These are phyloP conservation scores for Gastrophysa polygoni DNA, from an alignment of 2,888 invertebrate genomes.

Conservation along the genomic window DNA sequence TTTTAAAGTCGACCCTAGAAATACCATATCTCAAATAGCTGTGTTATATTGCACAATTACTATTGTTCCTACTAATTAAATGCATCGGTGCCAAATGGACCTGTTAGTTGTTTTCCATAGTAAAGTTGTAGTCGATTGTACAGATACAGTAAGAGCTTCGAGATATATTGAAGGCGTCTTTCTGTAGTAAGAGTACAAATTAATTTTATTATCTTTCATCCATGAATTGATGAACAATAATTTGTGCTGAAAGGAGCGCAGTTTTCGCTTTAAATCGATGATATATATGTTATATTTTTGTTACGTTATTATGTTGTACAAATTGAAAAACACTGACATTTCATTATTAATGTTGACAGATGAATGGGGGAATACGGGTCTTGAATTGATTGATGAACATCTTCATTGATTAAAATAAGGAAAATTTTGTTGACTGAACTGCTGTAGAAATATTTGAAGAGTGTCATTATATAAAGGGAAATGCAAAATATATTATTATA, in stretches of 20 bases:
- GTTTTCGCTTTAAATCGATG: conserved; percentile 25
- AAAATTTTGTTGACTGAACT: too few relatives aligned
- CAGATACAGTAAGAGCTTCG: conserved; percentile 11
- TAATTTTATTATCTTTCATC: conserved; percentile 27
- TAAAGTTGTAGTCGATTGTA: conserved; percentile 2
- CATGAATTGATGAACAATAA: conserved; percentile 24
- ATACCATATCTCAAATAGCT: conserved; percentile 49
- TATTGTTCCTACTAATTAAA: conserved; percentile 40
- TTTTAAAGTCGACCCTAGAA: conserved; percentile 25
- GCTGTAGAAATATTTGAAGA: too few relatives aligned
- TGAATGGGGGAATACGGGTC: too few relatives aligned
- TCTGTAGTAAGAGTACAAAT: conserved; percentile 41
- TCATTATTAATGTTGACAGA: not conserved
- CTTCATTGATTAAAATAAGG: too few relatives aligned
- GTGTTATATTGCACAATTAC: conserved; percentile 49
- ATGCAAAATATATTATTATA: too few relatives aligned
- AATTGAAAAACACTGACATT: conserved; percentile 26
- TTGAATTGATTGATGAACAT: too few relatives aligned
- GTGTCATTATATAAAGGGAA: too few relatives aligned
- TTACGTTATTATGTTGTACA: conserved; percentile 32
- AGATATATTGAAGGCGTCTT: conserved; percentile 23
- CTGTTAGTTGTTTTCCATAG: conserved; percentile 26
- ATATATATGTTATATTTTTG: conserved; percentile 30
- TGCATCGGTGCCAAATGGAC: conserved; percentile 40
- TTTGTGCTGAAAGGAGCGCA: conserved; percentile 35